Evolutionary conservation across 2,113 vertebrate genomes (phyloP).

Genomic region (Thamnophis sirtalis): DNA sequence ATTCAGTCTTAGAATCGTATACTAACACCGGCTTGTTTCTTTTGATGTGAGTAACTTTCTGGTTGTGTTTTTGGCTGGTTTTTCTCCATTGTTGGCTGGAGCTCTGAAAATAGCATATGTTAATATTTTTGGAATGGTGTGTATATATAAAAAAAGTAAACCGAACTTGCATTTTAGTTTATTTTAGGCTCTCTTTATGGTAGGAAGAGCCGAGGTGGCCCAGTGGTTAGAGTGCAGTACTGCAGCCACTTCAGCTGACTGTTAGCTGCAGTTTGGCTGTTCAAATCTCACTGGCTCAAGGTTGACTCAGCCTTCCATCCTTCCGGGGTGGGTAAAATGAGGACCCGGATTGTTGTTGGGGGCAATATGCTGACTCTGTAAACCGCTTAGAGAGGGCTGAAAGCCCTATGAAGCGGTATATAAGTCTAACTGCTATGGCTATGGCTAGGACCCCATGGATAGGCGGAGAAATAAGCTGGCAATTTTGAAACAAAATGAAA

Average conservation of each 20-base stretch:
- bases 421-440: no score
- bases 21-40: neutral
- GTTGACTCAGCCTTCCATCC: no score
- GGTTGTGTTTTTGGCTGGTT: neutral
- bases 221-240: no score
- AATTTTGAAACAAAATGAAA: conserved; percentile 27
- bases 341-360: no score
- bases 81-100: neutral
- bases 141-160: neutral
- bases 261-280: no score
- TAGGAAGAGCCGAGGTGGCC: no score
- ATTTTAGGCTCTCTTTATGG: neutral
- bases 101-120: neutral
- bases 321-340: no score
- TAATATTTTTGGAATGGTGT: neutral
- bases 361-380: no score
- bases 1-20: neutral
- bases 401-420: no score
- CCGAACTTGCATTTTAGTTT: neutral
- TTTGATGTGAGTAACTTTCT: neutral
- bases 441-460: neutral
- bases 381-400: no score
- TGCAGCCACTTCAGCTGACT: no score
- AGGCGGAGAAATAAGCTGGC: conserved; percentile 1
- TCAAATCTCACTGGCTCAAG: no score